Percentiles rank a stretch among this genome's conserved stretches.
Evolutionary conservation across 2,113 vertebrate species (phyloP).

Genomic region (Lasiurus borealis): DNA sequence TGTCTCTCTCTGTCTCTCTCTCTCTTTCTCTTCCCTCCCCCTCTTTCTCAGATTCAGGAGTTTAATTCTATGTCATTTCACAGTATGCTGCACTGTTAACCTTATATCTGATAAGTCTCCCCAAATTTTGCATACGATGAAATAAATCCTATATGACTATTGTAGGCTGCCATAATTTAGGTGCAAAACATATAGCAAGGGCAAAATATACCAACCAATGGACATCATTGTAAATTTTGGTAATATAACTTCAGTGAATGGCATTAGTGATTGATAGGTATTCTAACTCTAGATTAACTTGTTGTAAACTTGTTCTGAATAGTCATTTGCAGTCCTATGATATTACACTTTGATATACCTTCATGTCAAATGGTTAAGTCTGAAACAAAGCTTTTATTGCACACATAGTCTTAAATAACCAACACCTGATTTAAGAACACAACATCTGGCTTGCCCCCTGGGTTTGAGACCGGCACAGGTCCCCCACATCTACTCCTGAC

Average conservation of each 20-base stretch:
- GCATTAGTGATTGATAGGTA: neutral
- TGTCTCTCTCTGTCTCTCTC: no score
- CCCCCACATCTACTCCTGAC: no score
- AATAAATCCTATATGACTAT: neutral
- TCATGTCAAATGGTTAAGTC: neutral
- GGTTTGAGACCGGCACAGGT: no score
- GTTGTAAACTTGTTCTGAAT: neutral
- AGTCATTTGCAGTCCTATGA: neutral
- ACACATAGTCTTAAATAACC: neutral
- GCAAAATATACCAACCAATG: neutral
- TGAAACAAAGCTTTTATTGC: neutral
- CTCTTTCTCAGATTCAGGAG: neutral
- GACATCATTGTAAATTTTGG: neutral
- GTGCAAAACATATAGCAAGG: neutral
- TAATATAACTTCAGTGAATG: neutral
- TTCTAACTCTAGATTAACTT: neutral
- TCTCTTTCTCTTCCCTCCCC: no score
- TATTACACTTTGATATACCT: neutral
- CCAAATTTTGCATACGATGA: neutral
- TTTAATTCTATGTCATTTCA: neutral
- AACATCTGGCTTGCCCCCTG: neutral
- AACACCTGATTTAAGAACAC: conserved; percentile 7
- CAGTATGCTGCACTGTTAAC: neutral
- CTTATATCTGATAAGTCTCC: neutral
- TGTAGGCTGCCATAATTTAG: neutral